These are phyloP conservation scores for Halcyon senegalensis DNA, from an alignment of 2,113 vertebrate species.

Conservation along the genomic window DNA sequence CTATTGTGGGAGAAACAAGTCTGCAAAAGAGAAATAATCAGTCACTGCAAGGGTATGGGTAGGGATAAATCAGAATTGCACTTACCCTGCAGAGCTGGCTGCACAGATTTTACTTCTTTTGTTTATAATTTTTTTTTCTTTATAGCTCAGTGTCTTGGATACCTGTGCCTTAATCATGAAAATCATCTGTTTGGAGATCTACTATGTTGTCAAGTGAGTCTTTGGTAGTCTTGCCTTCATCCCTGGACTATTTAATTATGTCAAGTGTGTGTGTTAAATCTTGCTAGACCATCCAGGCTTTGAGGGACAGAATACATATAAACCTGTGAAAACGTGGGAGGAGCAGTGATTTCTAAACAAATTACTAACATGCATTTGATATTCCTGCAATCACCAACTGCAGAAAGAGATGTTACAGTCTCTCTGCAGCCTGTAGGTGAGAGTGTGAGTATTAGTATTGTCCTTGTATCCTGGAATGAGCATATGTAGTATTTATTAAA, in stretches of 20 bases:
- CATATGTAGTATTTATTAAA: background rate
- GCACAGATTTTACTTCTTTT: background rate
- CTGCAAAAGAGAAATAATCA: background rate
- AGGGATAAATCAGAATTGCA: background rate
- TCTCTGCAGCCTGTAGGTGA: background rate
- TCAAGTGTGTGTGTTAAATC: background rate
- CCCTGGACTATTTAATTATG: background rate
- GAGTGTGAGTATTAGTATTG: background rate
- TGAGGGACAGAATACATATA: background rate
- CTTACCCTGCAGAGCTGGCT: background rate
- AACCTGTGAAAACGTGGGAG: background rate
- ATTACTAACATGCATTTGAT: background rate
- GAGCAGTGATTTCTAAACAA: background rate
- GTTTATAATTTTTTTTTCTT: background rate
- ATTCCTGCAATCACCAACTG: background rate
- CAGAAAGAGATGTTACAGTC: background rate
- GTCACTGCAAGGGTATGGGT: background rate
- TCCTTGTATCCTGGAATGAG: background rate
- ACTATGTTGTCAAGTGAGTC: constrained; percentile 93
- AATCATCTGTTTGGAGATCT: constrained; percentile 96
- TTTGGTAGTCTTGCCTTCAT: background rate
- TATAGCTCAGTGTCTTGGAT: constrained; percentile 92
- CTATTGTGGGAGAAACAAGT: background rate
- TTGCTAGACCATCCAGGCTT: background rate
- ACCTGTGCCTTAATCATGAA: constrained; percentile 98